Percentiles rank a stretch among this genome's conserved stretches.
These are phyloP conservation scores for Drosophila pseudotalamancana DNA, from an alignment of 2,888 invertebrate genomes.

Conservation along the genomic window DNA sequence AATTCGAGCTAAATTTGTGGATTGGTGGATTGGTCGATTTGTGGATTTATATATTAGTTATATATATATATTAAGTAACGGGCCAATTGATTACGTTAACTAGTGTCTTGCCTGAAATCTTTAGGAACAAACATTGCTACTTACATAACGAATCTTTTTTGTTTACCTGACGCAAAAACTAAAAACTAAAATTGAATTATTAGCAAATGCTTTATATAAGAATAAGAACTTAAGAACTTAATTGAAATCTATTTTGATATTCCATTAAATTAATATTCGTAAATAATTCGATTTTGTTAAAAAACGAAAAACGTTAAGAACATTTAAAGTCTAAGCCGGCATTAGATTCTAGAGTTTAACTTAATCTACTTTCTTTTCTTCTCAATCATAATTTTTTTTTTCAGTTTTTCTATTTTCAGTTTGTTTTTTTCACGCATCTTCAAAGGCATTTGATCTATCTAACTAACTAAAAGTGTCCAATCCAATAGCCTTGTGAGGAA, in stretches of 20 bases:
- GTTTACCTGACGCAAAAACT: constrained; percentile 41
- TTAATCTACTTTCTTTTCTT: constrained; percentile 31
- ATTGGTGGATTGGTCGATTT: constrained; percentile 1
- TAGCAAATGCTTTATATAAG: neutral
- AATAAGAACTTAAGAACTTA: neutral
- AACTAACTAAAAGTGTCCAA: constrained; percentile 74
- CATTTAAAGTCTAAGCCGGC: constrained; percentile 77
- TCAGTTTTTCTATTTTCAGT: constrained; percentile 15
- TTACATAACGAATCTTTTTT: constrained; percentile 49
- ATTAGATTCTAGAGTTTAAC: constrained; percentile 73
- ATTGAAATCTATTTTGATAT: neutral
- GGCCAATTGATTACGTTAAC: constrained; percentile 76
- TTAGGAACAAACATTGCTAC: constrained; percentile 75
- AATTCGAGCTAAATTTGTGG: constrained; percentile 40
- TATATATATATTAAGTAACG: constrained; percentile 61
- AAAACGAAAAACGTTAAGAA: constrained; percentile 12
- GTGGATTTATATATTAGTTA: neutral
- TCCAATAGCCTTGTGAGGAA: constrained; percentile 70
- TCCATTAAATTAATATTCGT: constrained; percentile 29
- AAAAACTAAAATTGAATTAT: constrained; percentile 27
- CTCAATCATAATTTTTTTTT: constrained; percentile 20
- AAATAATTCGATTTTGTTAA: constrained; percentile 40
- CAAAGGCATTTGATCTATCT: constrained; percentile 79
- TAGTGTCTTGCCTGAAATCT: constrained; percentile 69
- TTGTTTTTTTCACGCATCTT: constrained; percentile 68